phyloP scores from a whole-genome alignment of 1,140 invertebrate genomes.

The Hycleus phaleratus region DNA sequence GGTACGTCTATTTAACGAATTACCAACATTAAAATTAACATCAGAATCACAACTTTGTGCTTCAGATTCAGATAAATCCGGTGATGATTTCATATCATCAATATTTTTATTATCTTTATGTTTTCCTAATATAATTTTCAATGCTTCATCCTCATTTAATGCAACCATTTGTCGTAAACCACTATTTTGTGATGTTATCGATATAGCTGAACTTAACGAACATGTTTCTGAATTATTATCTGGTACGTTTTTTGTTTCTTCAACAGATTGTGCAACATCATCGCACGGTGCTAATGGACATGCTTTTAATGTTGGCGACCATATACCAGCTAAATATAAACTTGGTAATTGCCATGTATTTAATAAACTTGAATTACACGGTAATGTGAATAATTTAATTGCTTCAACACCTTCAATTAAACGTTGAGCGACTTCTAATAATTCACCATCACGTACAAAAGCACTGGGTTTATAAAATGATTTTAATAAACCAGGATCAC shows the following conservation, averaged over 20 bases:
- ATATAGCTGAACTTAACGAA: conserved; percentile 32
- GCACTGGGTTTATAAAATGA: conserved; percentile 73
- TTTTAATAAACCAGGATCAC: conserved; percentile 61
- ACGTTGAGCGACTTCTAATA: conserved; percentile 68
- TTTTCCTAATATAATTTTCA: conserved; percentile 55
- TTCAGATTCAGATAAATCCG: conserved; percentile 10
- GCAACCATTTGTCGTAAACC: conserved; percentile 45
- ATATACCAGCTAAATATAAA: conserved; percentile 74
- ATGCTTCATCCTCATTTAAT: conserved; percentile 55
- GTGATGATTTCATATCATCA: conserved; percentile 16
- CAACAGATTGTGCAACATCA: conserved; percentile 35
- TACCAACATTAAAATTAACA: conserved; percentile 44
- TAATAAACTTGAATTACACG: conserved; percentile 78
- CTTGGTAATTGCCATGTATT: conserved; percentile 86
- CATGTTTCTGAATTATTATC: conserved; percentile 33
- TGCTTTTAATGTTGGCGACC: conserved; percentile 66
- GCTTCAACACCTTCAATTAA: conserved; percentile 70
- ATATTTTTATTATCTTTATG: conserved; percentile 18
- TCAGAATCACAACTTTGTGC: conserved; percentile 24
- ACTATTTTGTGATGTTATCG: conserved; percentile 39
- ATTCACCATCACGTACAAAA: conserved; percentile 69
- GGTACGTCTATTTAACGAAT: conserved; percentile 54
- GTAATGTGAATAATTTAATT: conserved; percentile 69
- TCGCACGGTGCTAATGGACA: conserved; percentile 49
- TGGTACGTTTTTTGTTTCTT: conserved; percentile 17